Conservation (phyloP, 2,113 vertebrate species). For the Erythrolamprus reginae region DNA sequence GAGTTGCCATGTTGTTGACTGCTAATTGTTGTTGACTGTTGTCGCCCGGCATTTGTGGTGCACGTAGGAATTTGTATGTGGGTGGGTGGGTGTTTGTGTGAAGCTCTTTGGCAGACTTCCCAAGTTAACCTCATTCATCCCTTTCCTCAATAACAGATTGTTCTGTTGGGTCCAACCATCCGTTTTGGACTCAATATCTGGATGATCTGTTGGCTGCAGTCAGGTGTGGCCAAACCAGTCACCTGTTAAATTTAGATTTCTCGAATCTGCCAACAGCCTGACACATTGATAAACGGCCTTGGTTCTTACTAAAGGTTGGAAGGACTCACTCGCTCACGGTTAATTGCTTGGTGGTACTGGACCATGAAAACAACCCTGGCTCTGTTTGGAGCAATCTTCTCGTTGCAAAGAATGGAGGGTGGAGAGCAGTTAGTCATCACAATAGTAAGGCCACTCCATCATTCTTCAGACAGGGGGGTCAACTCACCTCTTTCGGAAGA, state of each 20-base stretch:
- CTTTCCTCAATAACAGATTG: slow-evolving; percentile 32
- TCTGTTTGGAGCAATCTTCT: slow-evolving; percentile 37
- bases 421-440: neutral
- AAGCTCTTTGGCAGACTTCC: slow-evolving; percentile 37
- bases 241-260: slow-evolving; percentile 77
- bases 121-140: slow-evolving; percentile 37
- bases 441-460: slow-evolving; percentile 49
- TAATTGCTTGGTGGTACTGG: slow-evolving; percentile 69
- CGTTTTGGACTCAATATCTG: slow-evolving; percentile 47
- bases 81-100: neutral
- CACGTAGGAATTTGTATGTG: neutral
- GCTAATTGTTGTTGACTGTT: slow-evolving; percentile 56
- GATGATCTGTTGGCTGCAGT: slow-evolving; percentile 66
- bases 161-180: slow-evolving; percentile 30
- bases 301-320: slow-evolving; percentile 60
- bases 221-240: slow-evolving; percentile 53
- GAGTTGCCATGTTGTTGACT: too few relatives aligned
- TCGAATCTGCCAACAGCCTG: slow-evolving; percentile 71
- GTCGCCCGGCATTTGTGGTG: neutral
- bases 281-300: slow-evolving; percentile 71
- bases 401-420: neutral
- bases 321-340: slow-evolving; percentile 53
- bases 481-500: neutral
- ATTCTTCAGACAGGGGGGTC: slow-evolving; percentile 5
- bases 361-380: slow-evolving; percentile 57